Percentiles rank a stretch among this genome's conserved stretches.
Conservation (phyloP, 2,113 vertebrate genomes). For the Chaetodon trifascialis region DNA sequence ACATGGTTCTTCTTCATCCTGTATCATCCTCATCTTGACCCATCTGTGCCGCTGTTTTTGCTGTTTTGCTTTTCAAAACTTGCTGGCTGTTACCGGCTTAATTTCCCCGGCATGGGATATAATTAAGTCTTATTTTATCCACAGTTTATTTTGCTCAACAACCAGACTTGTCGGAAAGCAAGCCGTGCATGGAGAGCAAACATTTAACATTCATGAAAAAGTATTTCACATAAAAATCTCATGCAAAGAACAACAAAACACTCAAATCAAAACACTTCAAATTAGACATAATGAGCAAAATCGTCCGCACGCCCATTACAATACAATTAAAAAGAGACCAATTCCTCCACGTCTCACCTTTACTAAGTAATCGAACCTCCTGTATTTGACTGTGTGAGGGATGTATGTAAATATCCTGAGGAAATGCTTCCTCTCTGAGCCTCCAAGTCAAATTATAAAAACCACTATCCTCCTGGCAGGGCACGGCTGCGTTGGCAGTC, state of each 20-base stretch:
- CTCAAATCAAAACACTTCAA: not conserved
- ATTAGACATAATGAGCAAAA: not conserved
- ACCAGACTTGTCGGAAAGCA: not conserved
- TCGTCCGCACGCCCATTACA: not conserved
- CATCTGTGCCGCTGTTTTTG: too few species aligned
- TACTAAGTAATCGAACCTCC: not conserved
- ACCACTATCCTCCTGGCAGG: not conserved
- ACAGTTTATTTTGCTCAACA: not conserved
- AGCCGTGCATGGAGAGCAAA: not conserved
- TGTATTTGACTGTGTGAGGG: slow-evolving; percentile 22
- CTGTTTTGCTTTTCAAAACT: too few species aligned
- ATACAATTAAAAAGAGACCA: not conserved
- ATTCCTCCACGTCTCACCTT: not conserved
- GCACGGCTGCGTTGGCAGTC: not conserved
- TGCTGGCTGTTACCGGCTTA: too few species aligned
- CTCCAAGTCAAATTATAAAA: slow-evolving; percentile 6
- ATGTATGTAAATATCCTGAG: slow-evolving; percentile 32
- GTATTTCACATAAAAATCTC: not conserved
- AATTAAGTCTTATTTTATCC: too few species aligned
- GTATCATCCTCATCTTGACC: too few species aligned
- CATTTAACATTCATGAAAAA: not conserved
- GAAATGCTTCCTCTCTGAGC: slow-evolving; percentile 7
- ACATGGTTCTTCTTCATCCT: too few species aligned
- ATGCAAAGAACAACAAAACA: not conserved
- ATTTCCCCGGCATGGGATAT: too few species aligned